Conservation (phyloP, 2,113 vertebrate species). For the Octodon degus region DNA sequence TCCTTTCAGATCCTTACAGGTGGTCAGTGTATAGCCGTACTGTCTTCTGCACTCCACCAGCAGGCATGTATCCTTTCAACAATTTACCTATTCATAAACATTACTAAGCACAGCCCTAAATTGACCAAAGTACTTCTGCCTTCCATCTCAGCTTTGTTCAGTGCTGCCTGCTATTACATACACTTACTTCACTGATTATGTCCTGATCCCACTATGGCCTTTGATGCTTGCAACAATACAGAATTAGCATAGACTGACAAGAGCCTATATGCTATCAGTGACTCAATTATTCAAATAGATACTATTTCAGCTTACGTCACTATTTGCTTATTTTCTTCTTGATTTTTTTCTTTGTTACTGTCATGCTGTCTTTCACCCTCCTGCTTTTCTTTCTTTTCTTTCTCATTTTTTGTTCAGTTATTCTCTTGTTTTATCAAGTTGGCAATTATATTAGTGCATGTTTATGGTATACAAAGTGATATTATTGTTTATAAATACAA, state of each 20-base stretch:
- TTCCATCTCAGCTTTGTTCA: background rate
- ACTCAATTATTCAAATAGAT: background rate
- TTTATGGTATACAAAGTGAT: background rate
- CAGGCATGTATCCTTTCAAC: background rate
- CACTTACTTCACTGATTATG: background rate
- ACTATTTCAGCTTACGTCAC: accelerated
- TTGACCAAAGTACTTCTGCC: background rate
- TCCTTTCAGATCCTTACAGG: background rate
- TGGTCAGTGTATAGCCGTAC: background rate
- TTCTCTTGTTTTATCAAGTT: background rate
- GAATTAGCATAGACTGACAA: background rate
- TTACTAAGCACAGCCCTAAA: background rate
- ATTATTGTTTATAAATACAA: background rate
- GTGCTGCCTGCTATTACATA: background rate
- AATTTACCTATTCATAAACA: background rate
- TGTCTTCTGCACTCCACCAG: background rate
- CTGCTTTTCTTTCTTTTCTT: background rate
- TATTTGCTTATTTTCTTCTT: background rate
- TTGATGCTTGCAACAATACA: background rate
- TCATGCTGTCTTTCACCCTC: background rate
- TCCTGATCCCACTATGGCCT: background rate
- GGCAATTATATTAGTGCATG: background rate
- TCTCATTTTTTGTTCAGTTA: background rate
- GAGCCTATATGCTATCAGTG: background rate
- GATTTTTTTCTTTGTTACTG: background rate